Evolutionary conservation across 2,888 invertebrate genomes (phyloP), one percentile per base, ranked within the genome.

Genomic region (Macrosoma leucophasiata): DNA sequence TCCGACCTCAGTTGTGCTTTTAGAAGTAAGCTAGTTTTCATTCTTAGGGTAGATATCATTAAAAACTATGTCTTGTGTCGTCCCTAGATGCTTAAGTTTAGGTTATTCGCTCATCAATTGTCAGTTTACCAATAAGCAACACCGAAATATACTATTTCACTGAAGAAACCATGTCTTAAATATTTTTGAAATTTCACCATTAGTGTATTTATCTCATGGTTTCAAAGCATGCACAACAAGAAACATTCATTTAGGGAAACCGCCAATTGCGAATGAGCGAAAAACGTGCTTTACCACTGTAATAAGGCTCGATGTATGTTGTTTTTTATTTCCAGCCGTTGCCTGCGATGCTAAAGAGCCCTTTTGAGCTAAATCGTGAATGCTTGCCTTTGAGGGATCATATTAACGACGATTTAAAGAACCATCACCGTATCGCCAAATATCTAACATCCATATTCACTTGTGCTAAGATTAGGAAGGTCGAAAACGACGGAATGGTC

Each of bases 261-360:
- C 58, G 52, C 41, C 65, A 72, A 71, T 72, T 73, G 69, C 38
- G 41, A 41, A 26, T 42, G 48, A 50, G 52, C 42, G 31, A 50
- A 56, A n/a, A 54, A 52, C 63, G 65, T 72, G 76, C 77, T 70
- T 74, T 55, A 58, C 62, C 71, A 67, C 63, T 75, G 73, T 79
- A 79, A 68, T 78, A 79, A 81, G 82, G 81, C 82, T 78, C 82
- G 81, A 79, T 82, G 76, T 84, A 78, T 84, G 81, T 82, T 84
- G 81, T 84, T 84, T 82, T 77, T 85, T 84, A 84, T 84, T 85
- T 82, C 78, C 85, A 85, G 85, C 81, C 73, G 79, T 79, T 81
- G 84, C 82, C 85, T 82, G 84, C 79, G 78, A 82, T 81, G 82
- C 82, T 82, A 82, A 76, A 78, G 73, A 82, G 72, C 76, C 82